Evolutionary conservation across 2,888 invertebrate species (phyloP), one percentile per base, ranked within the genome.

Genomic region (Ormia ochracea): DNA sequence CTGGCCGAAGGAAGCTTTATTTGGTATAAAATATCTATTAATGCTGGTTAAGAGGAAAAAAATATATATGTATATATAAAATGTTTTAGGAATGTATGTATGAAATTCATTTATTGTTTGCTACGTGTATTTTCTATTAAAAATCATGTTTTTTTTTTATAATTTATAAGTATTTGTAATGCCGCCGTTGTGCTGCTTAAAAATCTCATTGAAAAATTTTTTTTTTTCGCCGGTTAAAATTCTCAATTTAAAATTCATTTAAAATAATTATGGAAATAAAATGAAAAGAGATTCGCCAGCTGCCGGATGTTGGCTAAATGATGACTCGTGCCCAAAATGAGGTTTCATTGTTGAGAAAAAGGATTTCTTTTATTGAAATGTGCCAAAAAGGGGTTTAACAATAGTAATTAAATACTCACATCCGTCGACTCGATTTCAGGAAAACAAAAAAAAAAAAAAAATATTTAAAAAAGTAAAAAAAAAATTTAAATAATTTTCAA

Each of bases 331-430:
- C 70, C 61, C 41, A 52, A 41, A 38, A 54, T 75, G 36, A 41
- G 19, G 31, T 70, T 41, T 43, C 3, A 52, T 72, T 56, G 33
- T 72, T 66, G 1, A 31, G 12, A 43, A 45, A 74, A 65, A 74
- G 58, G 56, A 69, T 54, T 70, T 14, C 56, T 31, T 66, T 61
- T 48, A 0, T 10, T 0, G 36, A 59, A 70, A 21, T 58, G 79
- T 80, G 79, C 52, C 54, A 80, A 80, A 79, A 80, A 80, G 70
- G 75, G 79, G 79, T 68, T 75, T 72, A 61, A 54, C 66, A 78
- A 73, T 63, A 69, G 48, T 43, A 63, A 69, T 69, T 75, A 69
- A 76, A 68, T 54, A 69, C 59, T 26, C 6, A 52, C 68, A 43
- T 75, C 75, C 75, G 75, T 28, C 58, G 19, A 31, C 28, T 33